Percentiles rank a stretch among this genome's conserved stretches.
Conservation (phyloP, 2,113 vertebrate species). For the Symphodus melops region DNA sequence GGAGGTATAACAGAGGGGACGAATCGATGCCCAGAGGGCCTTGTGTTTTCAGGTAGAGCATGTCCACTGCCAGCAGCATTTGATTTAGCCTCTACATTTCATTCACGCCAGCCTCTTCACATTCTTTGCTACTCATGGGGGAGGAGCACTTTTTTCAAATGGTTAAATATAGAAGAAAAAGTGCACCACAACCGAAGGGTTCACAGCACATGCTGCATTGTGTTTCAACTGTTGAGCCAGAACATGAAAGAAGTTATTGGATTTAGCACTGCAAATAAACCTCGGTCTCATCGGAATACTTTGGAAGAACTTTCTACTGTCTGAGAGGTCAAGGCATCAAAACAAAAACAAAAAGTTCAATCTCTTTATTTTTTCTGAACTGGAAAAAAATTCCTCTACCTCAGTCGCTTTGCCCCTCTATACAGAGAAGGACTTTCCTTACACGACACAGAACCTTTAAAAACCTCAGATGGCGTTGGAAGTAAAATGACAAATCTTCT, state of each 20-base stretch:
- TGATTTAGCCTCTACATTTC: constrained; percentile 50
- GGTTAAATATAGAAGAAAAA: constrained; percentile 41
- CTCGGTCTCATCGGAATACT: constrained; percentile 33
- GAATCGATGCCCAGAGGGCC: constrained; percentile 41
- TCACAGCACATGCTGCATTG: constrained; percentile 46
- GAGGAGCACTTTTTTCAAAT: constrained; percentile 28
- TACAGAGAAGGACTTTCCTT: constrained; percentile 40
- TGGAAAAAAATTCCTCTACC: constrained; percentile 47
- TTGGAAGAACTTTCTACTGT: constrained; percentile 35
- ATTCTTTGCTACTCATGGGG: constrained; percentile 43
- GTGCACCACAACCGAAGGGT: constrained; percentile 46
- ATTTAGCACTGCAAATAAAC: constrained; percentile 44
- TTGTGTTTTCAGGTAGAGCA: constrained; percentile 21
- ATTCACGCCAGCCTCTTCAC: constrained; percentile 58
- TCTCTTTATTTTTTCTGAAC: constrained; percentile 34
- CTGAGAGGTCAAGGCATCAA: constrained; percentile 58
- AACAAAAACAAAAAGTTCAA: constrained; percentile 35
- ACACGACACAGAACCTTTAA: constrained; percentile 58
- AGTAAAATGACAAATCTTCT: constrained; percentile 65
- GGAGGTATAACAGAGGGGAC: constrained; percentile 47
- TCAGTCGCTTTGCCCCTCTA: constrained; percentile 38
- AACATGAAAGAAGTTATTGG: constrained; percentile 39
- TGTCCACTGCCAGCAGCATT: constrained; percentile 58
- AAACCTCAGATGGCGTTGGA: constrained; percentile 65
- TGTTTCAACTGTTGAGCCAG: constrained; percentile 28